Percentiles rank a stretch among this genome's conserved stretches.
phyloP scores from a whole-genome alignment of 2,113 vertebrate species.

The Pelmatolapia mariae region DNA sequence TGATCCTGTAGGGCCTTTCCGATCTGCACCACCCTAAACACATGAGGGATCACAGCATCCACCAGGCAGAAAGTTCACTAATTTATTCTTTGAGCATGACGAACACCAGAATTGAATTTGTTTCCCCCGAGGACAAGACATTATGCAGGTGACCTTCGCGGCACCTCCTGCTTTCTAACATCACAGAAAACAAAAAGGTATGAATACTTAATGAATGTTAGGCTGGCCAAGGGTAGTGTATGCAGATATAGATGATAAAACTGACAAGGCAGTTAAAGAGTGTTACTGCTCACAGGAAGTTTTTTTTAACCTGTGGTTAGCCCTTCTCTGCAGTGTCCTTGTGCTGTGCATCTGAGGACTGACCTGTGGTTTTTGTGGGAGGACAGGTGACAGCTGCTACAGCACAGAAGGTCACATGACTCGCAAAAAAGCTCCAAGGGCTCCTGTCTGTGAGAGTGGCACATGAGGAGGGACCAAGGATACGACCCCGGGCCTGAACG shows the following conservation, averaged over 20 bases:
- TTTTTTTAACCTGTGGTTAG: constrained; percentile 51
- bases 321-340: constrained; percentile 46
- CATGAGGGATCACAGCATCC: constrained; percentile 1
- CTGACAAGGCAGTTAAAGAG: constrained; percentile 52
- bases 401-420: constrained; percentile 79
- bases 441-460: constrained; percentile 76
- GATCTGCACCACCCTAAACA: constrained; percentile 67
- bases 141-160: constrained; percentile 62
- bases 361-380: constrained; percentile 79
- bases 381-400: constrained; percentile 80
- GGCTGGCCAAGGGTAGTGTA: constrained; percentile 53
- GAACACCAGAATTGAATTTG: constrained; percentile 41
- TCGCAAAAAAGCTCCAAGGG: constrained; percentile 79
- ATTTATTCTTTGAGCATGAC: constrained; percentile 27
- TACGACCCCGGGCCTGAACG: constrained; percentile 63
- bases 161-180: constrained; percentile 40
- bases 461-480: constrained; percentile 66
- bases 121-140: constrained; percentile 24
- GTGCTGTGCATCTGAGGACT: constrained; percentile 50
- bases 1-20: constrained; percentile 75
- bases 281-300: constrained; percentile 21
- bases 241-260: constrained; percentile 56
- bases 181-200: constrained; percentile 54
- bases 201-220: constrained; percentile 56
- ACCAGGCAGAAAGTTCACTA: constrained; percentile 23